Evolutionary conservation across 2,888 invertebrate species (phyloP), one percentile per base, ranked within the genome.

Genomic region (Dione vanillae): DNA sequence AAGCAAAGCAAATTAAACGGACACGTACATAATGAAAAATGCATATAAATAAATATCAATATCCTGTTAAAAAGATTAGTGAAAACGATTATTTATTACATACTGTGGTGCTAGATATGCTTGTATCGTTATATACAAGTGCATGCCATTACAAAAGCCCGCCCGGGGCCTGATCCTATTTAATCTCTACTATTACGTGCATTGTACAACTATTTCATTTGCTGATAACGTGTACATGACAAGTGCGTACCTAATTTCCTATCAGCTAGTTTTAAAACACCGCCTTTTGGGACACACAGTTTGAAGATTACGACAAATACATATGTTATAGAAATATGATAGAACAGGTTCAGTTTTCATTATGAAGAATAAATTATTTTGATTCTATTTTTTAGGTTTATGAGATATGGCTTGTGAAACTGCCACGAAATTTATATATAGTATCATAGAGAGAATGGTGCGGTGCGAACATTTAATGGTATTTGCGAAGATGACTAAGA

Each of bases 221-320:
- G 70, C 59, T 72, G 75, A 76, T 74, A 76, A 72, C 47, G 67
- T 66, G 71, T 71, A 76, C 76, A 74, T 70, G 76, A 74, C 74
- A 74, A 76, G 74, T 67, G 74, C 76, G 73, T 71, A 71, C 69
- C 72, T 73, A 70, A 72, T 74, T 74, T 72, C 49, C 68, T 73
- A 73, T 73, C 66, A 65, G 56, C 45, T 12, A 19, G 43, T 45
- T 54, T 58, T 41, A 54, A 65, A 65, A 56, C 49, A 58, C 40
- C 47, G 64, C 41, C 19, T 16, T 9, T 12, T 47, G 49, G 37
- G 27, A 45, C 45, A 65, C 47, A 52, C 43, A 45, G 35, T 20
- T 59, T 10, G 16, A 41, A 8, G n/a, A 40, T 40, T n/a, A n/a
- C n/a, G n/a, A n/a, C n/a, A n/a, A n/a, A n/a, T n/a, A n/a, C n/a